A percentile compares a stretch with the other conserved stretches of the same genome.
Evolutionary conservation across 1,140 invertebrate species (phyloP).

Genomic region (Epicauta chinensis): DNA sequence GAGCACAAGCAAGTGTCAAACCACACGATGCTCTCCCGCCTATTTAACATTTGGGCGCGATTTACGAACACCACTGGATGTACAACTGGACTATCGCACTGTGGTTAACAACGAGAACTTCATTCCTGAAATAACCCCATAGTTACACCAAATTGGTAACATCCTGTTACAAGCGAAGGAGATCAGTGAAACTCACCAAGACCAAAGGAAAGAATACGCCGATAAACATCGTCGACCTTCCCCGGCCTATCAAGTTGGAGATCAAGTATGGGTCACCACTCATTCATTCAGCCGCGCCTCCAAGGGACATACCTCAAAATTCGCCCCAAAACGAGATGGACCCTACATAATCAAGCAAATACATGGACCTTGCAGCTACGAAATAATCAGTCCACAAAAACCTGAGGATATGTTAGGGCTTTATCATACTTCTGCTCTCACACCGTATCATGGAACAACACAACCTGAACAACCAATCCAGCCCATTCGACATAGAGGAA

Average conservation of each 20-base stretch:
- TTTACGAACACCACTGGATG: slow-evolving; percentile 27
- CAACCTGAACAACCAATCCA: background rate
- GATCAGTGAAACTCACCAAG: slow-evolving; percentile 23
- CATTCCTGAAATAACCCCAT: slow-evolving; percentile 26
- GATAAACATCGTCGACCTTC: slow-evolving; percentile 19
- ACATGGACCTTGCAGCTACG: background rate
- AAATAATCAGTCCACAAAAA: background rate
- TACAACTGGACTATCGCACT: slow-evolving; percentile 21
- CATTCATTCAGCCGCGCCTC: slow-evolving; percentile 30
- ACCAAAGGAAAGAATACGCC: slow-evolving; percentile 20
- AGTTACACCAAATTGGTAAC: slow-evolving; percentile 15
- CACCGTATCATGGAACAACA: background rate
- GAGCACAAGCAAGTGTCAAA: slow-evolving; percentile 34
- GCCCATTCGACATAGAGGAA: no score
- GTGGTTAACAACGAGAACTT: slow-evolving; percentile 6
- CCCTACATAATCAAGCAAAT: background rate
- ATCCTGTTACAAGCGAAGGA: slow-evolving; percentile 23
- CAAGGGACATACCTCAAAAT: slow-evolving; percentile 32
- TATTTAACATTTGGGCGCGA: slow-evolving; percentile 40
- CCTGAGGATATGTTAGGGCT: background rate
- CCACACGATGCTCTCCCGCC: slow-evolving; percentile 42
- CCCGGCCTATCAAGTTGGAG: slow-evolving; percentile 23
- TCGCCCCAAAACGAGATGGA: slow-evolving; percentile 34
- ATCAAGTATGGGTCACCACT: slow-evolving; percentile 32
- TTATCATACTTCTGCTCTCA: background rate